Conservation (phyloP, 1,140 invertebrate genomes). For the Grapholita molesta region DNA sequence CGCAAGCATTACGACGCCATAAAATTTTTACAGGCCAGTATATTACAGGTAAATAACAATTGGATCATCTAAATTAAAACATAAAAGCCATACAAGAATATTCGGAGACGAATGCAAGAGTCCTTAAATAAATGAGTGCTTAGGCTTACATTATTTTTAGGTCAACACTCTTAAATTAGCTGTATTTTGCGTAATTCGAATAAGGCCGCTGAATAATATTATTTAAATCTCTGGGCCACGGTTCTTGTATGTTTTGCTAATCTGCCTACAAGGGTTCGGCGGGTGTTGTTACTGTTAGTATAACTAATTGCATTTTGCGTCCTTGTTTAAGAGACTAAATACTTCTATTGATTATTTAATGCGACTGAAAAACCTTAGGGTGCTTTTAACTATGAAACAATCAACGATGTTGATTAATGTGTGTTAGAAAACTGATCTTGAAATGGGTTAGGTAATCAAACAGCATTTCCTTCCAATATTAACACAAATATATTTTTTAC, state of each 20-base stretch:
- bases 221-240: background rate
- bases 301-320: conserved; percentile 5
- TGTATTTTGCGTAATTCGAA: background rate
- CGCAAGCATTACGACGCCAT: background rate
- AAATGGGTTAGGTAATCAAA: background rate
- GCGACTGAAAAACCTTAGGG: background rate
- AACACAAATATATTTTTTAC: background rate
- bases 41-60: background rate
- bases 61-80: background rate
- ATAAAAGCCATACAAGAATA: background rate
- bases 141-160: background rate
- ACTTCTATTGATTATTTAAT: conserved; percentile 6
- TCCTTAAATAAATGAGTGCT: conserved; percentile 3
- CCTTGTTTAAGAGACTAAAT: background rate
- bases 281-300: conserved; percentile 4
- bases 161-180: background rate
- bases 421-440: background rate
- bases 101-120: background rate
- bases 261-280: background rate
- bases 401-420: background rate
- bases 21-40: background rate
- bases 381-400: background rate
- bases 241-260: background rate
- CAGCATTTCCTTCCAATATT: background rate
- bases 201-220: background rate